Evolutionary conservation across 2,797 vertebrate genomes (phyloP).

Genomic region (Tamandua tetradactyla): DNA sequence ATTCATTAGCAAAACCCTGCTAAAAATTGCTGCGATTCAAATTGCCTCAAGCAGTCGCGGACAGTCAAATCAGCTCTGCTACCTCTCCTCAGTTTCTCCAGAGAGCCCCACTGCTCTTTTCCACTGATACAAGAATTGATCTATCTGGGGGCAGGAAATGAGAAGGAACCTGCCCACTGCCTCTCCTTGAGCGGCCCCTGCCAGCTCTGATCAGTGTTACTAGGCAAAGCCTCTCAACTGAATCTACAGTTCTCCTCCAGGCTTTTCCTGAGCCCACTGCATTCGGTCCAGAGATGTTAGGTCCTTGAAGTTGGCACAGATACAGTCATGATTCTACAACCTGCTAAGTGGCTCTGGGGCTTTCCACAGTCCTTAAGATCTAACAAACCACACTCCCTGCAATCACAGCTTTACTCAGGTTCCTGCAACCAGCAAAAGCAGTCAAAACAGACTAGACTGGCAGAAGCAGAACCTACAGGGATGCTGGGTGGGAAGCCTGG

Average conservation of each 20-base stretch:
- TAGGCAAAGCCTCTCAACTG: constrained; percentile 61
- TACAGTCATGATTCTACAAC: constrained; percentile 64
- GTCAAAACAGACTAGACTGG: not conserved
- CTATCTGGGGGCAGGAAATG: constrained; percentile 50
- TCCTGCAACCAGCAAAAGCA: not conserved
- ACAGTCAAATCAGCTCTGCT: constrained; percentile 45
- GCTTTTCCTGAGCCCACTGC: constrained; percentile 31
- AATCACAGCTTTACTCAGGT: constrained; percentile 32
- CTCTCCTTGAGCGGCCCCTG: constrained; percentile 43
- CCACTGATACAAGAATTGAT: not conserved
- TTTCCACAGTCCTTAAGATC: constrained; percentile 48
- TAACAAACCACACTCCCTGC: constrained; percentile 24
- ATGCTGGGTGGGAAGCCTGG: not conserved
- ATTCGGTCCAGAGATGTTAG: constrained; percentile 68
- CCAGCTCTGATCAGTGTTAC: constrained; percentile 67
- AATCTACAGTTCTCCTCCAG: constrained; percentile 59
- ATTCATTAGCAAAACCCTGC: constrained; percentile 45
- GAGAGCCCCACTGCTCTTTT: constrained; percentile 50
- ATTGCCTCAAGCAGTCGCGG: not conserved
- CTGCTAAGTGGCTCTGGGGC: constrained; percentile 67
- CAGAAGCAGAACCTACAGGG: not conserved
- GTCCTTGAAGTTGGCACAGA: constrained; percentile 51
- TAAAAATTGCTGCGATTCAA: constrained; percentile 14
- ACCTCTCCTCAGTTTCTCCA: not conserved
- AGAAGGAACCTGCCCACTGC: not conserved